These are phyloP conservation scores for Rhabdomys dilectus DNA, from an alignment of 2,113 vertebrate genomes.

Conservation along the genomic window DNA sequence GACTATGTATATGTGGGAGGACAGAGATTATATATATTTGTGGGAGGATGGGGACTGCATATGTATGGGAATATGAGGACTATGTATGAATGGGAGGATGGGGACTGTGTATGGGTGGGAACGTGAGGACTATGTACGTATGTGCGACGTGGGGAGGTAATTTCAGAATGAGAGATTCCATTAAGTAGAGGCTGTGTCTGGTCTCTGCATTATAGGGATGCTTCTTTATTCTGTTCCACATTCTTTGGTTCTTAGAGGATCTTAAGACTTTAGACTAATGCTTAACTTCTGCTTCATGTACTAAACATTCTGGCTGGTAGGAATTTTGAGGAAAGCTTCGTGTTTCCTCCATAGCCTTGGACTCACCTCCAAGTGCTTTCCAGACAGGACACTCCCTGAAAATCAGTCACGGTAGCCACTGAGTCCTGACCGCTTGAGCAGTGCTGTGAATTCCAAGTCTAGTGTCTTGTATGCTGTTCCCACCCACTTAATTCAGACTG, in stretches of 20 bases:
- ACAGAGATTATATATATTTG: no score
- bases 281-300: constrained; percentile 7
- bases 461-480: background rate
- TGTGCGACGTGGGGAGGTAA: background rate
- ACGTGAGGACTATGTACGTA: background rate
- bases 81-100: background rate
- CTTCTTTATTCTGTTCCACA: constrained; percentile 22
- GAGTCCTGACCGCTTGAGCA: background rate
- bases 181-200: constrained; percentile 18
- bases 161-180: constrained; percentile 58
- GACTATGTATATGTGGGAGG: background rate
- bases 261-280: constrained; percentile 22
- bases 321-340: background rate
- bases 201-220: constrained; percentile 21
- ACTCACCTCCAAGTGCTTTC: background rate
- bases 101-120: background rate
- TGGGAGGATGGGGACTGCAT: background rate
- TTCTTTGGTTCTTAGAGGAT: constrained; percentile 37
- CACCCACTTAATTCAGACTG: background rate
- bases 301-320: background rate
- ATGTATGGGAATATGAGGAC: background rate
- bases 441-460: background rate
- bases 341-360: background rate
- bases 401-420: background rate
- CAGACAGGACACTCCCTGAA: background rate